These are phyloP conservation scores for Pipistrellus pygmaeus DNA, from an alignment of 2,797 vertebrate genomes.

Conservation along the genomic window DNA sequence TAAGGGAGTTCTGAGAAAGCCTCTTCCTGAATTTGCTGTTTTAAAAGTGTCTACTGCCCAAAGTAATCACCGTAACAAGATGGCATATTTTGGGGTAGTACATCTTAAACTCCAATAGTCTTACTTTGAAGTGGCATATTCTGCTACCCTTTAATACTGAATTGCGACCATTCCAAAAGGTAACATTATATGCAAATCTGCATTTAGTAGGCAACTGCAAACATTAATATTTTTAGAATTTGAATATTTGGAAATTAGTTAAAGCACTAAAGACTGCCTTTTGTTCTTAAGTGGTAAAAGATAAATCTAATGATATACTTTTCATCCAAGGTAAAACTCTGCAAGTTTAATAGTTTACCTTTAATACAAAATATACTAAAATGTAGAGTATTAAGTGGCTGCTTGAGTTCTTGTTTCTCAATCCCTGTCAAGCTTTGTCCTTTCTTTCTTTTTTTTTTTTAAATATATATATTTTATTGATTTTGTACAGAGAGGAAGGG, in stretches of 20 bases:
- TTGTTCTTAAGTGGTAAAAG: constrained; percentile 34
- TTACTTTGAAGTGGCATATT: not conserved
- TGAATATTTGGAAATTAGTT: constrained; percentile 27
- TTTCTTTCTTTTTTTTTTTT: too few species aligned
- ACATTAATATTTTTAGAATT: not conserved
- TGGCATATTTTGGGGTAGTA: not conserved
- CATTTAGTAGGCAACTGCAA: not conserved
- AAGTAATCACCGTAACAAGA: not conserved
- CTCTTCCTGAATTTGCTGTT: not conserved
- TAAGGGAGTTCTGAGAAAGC: not conserved
- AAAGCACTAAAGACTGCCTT: not conserved
- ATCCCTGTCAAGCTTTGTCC: not conserved
- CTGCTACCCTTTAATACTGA: not conserved
- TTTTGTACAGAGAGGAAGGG: too few species aligned
- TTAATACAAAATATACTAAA: constrained; percentile 12
- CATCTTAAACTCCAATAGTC: not conserved
- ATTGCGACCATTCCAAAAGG: not conserved
- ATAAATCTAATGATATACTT: not conserved
- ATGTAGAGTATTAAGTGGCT: not conserved
- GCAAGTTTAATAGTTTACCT: constrained; percentile 37
- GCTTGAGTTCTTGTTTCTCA: not conserved
- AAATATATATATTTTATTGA: too few species aligned
- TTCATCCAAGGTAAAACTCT: not conserved
- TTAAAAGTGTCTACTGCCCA: not conserved
- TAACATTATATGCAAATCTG: not conserved